Evolutionary conservation across 2,888 invertebrate species (phyloP), one percentile per base, ranked within the genome.

Genomic region (Phalangium opilio): DNA sequence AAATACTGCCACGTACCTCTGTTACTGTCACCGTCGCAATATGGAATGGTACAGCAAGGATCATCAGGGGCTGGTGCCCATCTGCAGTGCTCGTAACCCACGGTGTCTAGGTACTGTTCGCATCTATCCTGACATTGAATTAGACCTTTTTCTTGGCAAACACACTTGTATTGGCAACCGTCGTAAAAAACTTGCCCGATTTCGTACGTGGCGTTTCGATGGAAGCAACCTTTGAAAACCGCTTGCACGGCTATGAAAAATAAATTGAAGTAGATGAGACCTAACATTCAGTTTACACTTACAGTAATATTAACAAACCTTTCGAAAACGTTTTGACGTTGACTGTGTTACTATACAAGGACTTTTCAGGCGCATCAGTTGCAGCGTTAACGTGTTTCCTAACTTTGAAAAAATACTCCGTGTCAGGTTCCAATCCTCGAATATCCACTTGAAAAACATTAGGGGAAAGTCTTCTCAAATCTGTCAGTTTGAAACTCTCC

Each of bases 331-430:
- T 58, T 45, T 52, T 48, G 2, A 55, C 53, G 38, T 52, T 47
- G 34, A 55, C 57, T 7, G 55, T 55, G 38, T 58, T 58, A 41
- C 55, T 57, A 27, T 49, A 50, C 21, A 39, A 11, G 3, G 15
- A 15, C 17, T 15, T 10, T 15, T 47, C 50, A 4, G 42, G 41
- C 38, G 46, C 40, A 11, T 43, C 36, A 10, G 14, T 15, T 10
- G 10, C 38, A 17, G 17, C 38, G 10, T 38, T 38, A 14, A 18
- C 17, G 18, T 38, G 38, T 14, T 38, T 38, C 7, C 44, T 44
- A 32, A 86, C 84, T 64, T 83, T 78, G 14, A 90, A 76, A 64
- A 78, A 80, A 64, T 90, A 89, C 34, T 78, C 74, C 0, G 85
- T 85, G 50, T 81, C 78, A 0, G 86, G 79, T 57, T 77, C 75